phyloP scores from a whole-genome alignment of 2,888 invertebrate genomes.

The Eristalis intricaria region DNA sequence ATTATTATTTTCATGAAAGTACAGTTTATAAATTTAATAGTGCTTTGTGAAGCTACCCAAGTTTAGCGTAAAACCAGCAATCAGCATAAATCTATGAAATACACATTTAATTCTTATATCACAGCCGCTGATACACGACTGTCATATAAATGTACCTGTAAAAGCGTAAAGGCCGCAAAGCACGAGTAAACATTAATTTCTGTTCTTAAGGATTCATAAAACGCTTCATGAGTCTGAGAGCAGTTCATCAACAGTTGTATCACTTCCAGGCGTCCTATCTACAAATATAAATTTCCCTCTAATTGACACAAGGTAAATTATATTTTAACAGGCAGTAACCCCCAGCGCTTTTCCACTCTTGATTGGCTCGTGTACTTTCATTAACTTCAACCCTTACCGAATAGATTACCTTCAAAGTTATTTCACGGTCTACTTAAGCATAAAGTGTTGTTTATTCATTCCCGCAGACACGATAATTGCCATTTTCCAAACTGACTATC shows the following conservation, averaged over 20 bases:
- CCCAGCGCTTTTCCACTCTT: not conserved
- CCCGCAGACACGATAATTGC: constrained; percentile 56
- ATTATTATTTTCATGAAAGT: too few species aligned
- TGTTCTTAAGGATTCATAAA: not conserved
- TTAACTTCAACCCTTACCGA: not conserved
- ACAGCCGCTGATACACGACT: not conserved
- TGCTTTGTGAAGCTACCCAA: too few species aligned
- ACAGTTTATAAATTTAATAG: too few species aligned
- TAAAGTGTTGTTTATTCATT: constrained; percentile 54
- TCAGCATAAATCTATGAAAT: not conserved
- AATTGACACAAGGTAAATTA: not conserved
- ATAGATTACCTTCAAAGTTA: constrained; percentile 23
- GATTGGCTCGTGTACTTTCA: not conserved
- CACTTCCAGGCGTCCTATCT: not conserved
- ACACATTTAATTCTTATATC: too few species aligned
- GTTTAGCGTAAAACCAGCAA: too few species aligned
- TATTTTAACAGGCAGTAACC: not conserved
- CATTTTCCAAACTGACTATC: constrained; percentile 25
- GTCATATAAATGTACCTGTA: not conserved
- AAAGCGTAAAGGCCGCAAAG: not conserved
- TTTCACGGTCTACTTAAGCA: constrained; percentile 54
- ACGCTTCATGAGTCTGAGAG: not conserved
- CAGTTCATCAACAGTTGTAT: not conserved
- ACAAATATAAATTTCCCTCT: not conserved
- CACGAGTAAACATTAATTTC: not conserved